These are phyloP conservation scores for Strigamia crassipes DNA, from an alignment of 2,888 invertebrate genomes.

Conservation along the genomic window DNA sequence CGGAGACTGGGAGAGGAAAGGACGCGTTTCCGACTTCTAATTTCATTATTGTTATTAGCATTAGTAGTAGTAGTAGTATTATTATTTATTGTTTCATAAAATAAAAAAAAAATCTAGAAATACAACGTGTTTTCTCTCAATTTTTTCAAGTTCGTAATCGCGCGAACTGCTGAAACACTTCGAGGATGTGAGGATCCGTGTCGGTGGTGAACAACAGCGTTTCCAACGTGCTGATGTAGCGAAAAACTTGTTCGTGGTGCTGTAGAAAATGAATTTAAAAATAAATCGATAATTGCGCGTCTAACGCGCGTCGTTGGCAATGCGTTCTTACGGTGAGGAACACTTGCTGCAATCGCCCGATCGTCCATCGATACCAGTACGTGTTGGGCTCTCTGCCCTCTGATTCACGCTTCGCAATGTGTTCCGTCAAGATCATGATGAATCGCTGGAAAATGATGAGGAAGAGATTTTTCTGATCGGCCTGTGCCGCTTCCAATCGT, in stretches of 20 bases:
- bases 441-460: slow-evolving; percentile 97
- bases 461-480: slow-evolving; percentile 95
- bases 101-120: background rate
- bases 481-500: slow-evolving; percentile 88
- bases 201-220: slow-evolving; percentile 95
- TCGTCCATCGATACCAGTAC: slow-evolving; percentile 94
- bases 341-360: slow-evolving; percentile 91
- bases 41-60: background rate
- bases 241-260: slow-evolving; percentile 97
- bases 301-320: too few species aligned
- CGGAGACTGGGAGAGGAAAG: slow-evolving; percentile 99
- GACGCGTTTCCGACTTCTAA: slow-evolving; percentile 92
- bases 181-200: slow-evolving; percentile 91
- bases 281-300: too few species aligned
- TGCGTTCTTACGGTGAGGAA: slow-evolving; percentile 77
- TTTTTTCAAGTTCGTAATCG: slow-evolving; percentile 73
- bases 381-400: slow-evolving; percentile 91
- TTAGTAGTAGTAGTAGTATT: too few species aligned
- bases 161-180: slow-evolving; percentile 97
- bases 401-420: slow-evolving; percentile 89
- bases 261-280: slow-evolving; percentile 63
- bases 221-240: slow-evolving; percentile 93
- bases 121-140: background rate
- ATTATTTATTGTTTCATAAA: background rate
- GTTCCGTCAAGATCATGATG: slow-evolving; percentile 96